Evolutionary conservation across 1,140 invertebrate species (phyloP).

Genomic region (Cardiocondyla obscurior): DNA sequence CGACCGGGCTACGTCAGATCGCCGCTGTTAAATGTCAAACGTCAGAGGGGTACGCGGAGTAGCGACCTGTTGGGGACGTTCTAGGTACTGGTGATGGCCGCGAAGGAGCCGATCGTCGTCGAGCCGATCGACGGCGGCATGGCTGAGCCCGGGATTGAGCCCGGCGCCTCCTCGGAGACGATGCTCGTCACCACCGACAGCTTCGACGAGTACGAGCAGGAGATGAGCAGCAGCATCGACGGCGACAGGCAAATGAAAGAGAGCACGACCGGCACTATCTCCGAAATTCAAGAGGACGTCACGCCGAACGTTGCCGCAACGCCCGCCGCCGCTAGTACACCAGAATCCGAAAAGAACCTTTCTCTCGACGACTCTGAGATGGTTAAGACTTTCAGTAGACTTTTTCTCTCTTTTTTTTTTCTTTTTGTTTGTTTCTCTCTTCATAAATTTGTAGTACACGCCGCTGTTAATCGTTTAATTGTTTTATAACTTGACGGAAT

Average conservation of each 20-base stretch:
- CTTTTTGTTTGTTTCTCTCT: too few species aligned
- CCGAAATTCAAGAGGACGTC: slow-evolving; percentile 85
- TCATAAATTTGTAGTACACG: background rate
- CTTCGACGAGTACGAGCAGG: slow-evolving; percentile 88
- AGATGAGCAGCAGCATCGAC: slow-evolving; percentile 86
- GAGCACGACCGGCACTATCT: slow-evolving; percentile 83
- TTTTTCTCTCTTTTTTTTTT: slow-evolving; percentile 1
- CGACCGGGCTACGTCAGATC: slow-evolving; percentile 52
- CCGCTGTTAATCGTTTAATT: too few species aligned
- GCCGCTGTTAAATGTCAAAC: slow-evolving; percentile 61
- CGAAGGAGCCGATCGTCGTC: slow-evolving; percentile 66
- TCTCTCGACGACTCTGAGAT: slow-evolving; percentile 74
- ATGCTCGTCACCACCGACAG: slow-evolving; percentile 88
- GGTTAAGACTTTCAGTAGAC: slow-evolving; percentile 66
- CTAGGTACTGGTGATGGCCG: slow-evolving; percentile 70
- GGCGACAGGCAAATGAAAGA: slow-evolving; percentile 82
- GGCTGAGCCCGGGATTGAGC: slow-evolving; percentile 82
- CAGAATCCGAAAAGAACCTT: slow-evolving; percentile 66
- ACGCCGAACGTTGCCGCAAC: slow-evolving; percentile 78
- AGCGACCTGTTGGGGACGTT: slow-evolving; percentile 38
- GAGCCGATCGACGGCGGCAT: slow-evolving; percentile 74
- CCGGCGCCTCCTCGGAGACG: slow-evolving; percentile 86
- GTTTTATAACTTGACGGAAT: background rate
- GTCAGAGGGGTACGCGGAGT: slow-evolving; percentile 16
- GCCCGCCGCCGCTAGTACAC: slow-evolving; percentile 25